Base-by-base conservation (phyloP, 2,888 invertebrate genomes). In the Atrina japonica region DNA sequence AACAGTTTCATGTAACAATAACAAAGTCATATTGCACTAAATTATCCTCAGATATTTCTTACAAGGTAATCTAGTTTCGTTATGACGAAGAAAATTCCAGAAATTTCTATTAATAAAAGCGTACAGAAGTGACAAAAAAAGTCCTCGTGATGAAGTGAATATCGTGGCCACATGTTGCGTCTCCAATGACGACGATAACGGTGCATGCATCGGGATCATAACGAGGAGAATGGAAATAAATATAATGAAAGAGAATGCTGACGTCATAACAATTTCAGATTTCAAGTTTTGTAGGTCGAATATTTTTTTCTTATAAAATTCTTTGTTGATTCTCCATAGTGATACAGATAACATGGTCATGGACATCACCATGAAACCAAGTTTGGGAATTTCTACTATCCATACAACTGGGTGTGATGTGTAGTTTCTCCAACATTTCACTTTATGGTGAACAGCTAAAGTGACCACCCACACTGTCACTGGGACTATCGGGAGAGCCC, bases 401-500 rank as follows among this genome's bases (percentile, higher is more conserved):
- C 79, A 79, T 18, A 68, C 66, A 1, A 66, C 61, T 2, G 68
- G 53, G 21, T 63, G 63, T 18, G 45, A 58, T 23, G 68, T 47
- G 21, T 77, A 69, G 25, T 70, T 70, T 0, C 53, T 47, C 79
- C 79, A 79, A 30, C 77, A 79, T n/a, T 43, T 60, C 25, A 67
- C 56, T 21, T 67, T 70, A 41, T 76, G 60, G 63, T 66, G 61
- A 7, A 77, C 64, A 9, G 65, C 59, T 25, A 72, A 23, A 11
- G 77, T 71, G 45, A 79, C 72, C 1, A 61, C 63, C 79, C 77
- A 79, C 3, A 74, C 40, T 1, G 69, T 61, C n/a, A 59, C 52
- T 6, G 79, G 77, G 11, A 79, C 55, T 6, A 70, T 25, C 5
- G 77, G 76, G 29, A 73, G 41, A 18, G 73, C 75, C 75, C 76